Conservation (phyloP, 2,797 vertebrate genomes). For the Nyctibius grandis region DNA sequence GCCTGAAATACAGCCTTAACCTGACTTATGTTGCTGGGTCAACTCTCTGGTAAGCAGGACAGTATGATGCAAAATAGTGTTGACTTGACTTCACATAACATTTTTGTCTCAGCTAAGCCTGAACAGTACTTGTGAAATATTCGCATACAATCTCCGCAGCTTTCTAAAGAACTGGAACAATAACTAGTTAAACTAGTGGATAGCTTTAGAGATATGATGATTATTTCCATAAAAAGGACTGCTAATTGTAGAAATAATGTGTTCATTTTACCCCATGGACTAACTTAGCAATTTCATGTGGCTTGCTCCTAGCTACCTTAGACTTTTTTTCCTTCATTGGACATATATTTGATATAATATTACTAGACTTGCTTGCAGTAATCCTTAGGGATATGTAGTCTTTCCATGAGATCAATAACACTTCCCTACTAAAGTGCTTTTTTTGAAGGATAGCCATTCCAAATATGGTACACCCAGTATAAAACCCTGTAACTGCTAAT, state of each 20-base stretch:
- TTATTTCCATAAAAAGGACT: not conserved
- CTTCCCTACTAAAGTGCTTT: not conserved
- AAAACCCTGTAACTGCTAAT: constrained; percentile 9
- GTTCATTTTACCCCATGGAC: not conserved
- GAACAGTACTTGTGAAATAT: not conserved
- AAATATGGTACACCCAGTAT: not conserved
- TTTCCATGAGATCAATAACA: not conserved
- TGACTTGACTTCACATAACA: constrained; percentile 16
- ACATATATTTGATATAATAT: not conserved
- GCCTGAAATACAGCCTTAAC: not conserved
- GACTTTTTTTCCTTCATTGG: not conserved
- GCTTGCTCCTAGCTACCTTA: not conserved
- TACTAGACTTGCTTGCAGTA: not conserved
- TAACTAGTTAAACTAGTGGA: not conserved
- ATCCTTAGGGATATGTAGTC: not conserved
- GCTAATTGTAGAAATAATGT: not conserved
- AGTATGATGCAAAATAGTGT: not conserved
- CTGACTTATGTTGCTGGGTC: not conserved
- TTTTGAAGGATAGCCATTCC: not conserved
- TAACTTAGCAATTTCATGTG: not conserved
- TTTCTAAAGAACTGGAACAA: not conserved
- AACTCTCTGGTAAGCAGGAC: not conserved
- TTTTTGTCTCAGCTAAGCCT: not conserved
- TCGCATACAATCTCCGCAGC: not conserved
- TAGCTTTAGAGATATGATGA: not conserved